Base-by-base conservation (phyloP, 2,888 invertebrate genomes). In the Andrena flavipes region DNA sequence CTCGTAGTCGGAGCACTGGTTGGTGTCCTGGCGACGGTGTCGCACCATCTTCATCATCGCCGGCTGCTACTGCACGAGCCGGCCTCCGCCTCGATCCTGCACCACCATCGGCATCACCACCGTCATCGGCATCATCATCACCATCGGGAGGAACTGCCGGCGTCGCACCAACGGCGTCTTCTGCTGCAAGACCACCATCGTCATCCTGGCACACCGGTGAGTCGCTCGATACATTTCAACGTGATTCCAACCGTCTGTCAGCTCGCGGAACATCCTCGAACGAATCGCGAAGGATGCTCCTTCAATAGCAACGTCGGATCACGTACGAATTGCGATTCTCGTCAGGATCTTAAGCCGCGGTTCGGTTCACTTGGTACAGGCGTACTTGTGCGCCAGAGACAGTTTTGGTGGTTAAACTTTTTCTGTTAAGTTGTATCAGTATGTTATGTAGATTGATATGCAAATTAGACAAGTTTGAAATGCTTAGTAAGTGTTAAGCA, bases 31-130 rank as follows among this genome's bases (percentile, higher is more conserved):
- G 94, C 94, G 87, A 93, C 94, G 84, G 93, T 94, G 83, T 93
- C 91, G 85, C 91, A 90, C 90, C 93, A 93, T 91, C 90, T 92
- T 88, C 93, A 92, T 91, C 92, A 92, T 94, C 95, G 94, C 94
- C 94, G 93, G 91, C 93, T 93, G 93, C 95, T 95, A 94, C 94
- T 95, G 95, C 95, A 95, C 95, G 95, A 94, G 94, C 94, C 95
- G 93, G 94, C 95, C 94, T 95, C 94, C 94, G 81, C 79, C 82
- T 91, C 91, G 83, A 91, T 91, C 82, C 80, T 91, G 75, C 91
- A 90, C 83, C 91, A 91, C 84, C 92, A 91, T 89, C 91, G 89
- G 77, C 88, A 91, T 68, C 89, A 91, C 82, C 90, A 91, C 76
- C 85, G 87, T 80, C 88, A 84, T 68, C 89, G 86, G 82, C 89